A percentile compares a stretch with the other conserved stretches of the same genome.
These are phyloP conservation scores for Pithys albifrons DNA, from an alignment of 2,113 vertebrate species.

Conservation along the genomic window DNA sequence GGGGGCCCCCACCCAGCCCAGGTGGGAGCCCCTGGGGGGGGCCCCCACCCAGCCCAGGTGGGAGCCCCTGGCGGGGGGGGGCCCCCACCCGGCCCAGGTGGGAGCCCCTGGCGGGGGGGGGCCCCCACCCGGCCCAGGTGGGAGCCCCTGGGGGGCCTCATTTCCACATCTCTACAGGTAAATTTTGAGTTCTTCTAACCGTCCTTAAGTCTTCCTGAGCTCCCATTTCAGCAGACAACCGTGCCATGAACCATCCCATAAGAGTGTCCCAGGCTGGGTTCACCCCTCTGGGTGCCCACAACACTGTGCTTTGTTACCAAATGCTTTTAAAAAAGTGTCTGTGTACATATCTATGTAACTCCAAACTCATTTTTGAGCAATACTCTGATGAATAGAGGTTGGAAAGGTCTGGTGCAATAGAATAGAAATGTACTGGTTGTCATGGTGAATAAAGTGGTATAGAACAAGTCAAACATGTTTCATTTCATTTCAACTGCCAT, in stretches of 20 bases:
- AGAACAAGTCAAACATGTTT: neutral
- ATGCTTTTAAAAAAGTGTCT: neutral
- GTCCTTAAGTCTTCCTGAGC: neutral
- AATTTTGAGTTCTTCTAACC: neutral
- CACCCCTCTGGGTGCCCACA: neutral
- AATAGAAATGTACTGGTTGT: constrained; percentile 44
- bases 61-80: too few species aligned
- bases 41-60: too few species aligned
- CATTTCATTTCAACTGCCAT: constrained; percentile 31
- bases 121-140: too few species aligned
- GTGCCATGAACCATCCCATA: neutral
- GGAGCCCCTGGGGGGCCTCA: neutral
- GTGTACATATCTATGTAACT: neutral
- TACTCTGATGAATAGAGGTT: constrained; percentile 10
- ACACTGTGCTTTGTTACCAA: neutral
- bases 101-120: too few species aligned
- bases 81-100: too few species aligned
- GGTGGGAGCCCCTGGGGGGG: too few species aligned
- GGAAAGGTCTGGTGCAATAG: neutral
- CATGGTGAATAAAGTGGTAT: constrained; percentile 42
- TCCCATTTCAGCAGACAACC: neutral
- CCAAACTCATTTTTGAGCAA: constrained; percentile 9
- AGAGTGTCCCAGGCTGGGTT: neutral
- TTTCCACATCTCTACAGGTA: neutral
- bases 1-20: too few species aligned